phyloP scores from a whole-genome alignment of 2,888 invertebrate species.

The Stratiomys singularior region DNA sequence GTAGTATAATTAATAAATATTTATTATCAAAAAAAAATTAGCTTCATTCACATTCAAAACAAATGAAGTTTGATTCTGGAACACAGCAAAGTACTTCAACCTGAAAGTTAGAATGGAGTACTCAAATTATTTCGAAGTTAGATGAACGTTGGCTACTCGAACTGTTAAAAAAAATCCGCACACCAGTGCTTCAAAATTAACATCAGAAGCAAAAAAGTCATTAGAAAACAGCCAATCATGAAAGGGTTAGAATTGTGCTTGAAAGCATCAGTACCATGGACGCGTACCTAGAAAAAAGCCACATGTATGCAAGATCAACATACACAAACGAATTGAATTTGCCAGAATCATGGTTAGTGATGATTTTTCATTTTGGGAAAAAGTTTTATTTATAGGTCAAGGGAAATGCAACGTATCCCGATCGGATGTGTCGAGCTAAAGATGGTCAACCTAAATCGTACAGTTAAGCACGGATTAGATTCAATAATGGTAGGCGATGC shows the following conservation, averaged over 20 bases:
- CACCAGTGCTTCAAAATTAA: not conserved
- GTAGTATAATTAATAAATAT: no score
- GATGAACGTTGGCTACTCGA: not conserved
- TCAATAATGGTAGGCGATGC: no score
- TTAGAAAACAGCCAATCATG: not conserved
- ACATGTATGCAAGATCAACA: not conserved
- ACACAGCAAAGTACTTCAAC: no score
- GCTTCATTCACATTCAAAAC: no score
- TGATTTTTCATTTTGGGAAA: slow-evolving; percentile 1
- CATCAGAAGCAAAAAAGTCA: not conserved
- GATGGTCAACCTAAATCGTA: no score
- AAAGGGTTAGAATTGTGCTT: not conserved
- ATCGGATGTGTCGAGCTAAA: no score
- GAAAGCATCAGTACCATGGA: not conserved
- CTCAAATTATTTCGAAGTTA: not conserved
- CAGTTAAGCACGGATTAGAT: no score
- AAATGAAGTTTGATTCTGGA: no score
- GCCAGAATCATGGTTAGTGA: slow-evolving; percentile 10
- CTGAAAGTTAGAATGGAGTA: not conserved
- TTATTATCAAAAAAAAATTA: no score
- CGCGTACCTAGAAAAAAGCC: slow-evolving; percentile 1
- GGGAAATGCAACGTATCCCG: not conserved
- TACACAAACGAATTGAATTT: not conserved
- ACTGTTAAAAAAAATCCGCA: slow-evolving; percentile 2
- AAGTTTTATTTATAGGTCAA: not conserved